Conservation (phyloP, 2,888 invertebrate species). For the Cetonia aurata region DNA sequence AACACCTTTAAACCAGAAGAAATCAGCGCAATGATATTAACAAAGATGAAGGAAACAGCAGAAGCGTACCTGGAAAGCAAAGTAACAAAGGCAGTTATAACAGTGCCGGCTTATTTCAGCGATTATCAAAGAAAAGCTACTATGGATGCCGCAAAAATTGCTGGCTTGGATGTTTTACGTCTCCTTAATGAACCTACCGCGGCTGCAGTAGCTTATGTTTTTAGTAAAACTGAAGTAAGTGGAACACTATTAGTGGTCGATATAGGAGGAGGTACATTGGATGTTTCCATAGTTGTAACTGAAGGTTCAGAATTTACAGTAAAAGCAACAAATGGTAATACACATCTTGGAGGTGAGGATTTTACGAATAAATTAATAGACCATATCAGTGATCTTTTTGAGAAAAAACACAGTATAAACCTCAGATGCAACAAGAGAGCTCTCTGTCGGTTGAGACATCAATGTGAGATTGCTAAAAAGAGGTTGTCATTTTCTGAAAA, state of each 20-base stretch:
- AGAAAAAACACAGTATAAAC: constrained; percentile 46
- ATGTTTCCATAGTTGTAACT: constrained; percentile 47
- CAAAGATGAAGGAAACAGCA: constrained; percentile 48
- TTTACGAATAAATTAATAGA: constrained; percentile 51
- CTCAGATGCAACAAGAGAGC: constrained; percentile 35
- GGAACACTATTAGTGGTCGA: constrained; percentile 53
- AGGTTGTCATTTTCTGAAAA: constrained; percentile 45
- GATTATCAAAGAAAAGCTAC: constrained; percentile 54
- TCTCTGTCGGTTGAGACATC: constrained; percentile 46
- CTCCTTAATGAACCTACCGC: constrained; percentile 55
- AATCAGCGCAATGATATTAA: constrained; percentile 50
- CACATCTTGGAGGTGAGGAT: constrained; percentile 56
- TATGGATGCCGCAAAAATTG: constrained; percentile 53
- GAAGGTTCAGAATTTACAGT: constrained; percentile 51
- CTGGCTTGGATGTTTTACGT: constrained; percentile 52
- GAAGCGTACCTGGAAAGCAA: constrained; percentile 45
- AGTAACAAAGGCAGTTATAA: constrained; percentile 53
- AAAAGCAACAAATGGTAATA: constrained; percentile 53
- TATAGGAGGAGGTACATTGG: constrained; percentile 56
- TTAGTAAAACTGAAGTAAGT: constrained; percentile 45
- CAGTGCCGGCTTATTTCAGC: constrained; percentile 56
- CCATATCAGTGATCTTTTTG: constrained; percentile 43
- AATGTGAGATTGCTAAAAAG: constrained; percentile 51
- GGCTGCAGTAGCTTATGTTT: constrained; percentile 52
- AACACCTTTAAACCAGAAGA: constrained; percentile 50